Percentiles rank a stretch among this genome's conserved stretches.
Conservation (phyloP, 2,113 vertebrate genomes). For the Aldabrachelys gigantea region DNA sequence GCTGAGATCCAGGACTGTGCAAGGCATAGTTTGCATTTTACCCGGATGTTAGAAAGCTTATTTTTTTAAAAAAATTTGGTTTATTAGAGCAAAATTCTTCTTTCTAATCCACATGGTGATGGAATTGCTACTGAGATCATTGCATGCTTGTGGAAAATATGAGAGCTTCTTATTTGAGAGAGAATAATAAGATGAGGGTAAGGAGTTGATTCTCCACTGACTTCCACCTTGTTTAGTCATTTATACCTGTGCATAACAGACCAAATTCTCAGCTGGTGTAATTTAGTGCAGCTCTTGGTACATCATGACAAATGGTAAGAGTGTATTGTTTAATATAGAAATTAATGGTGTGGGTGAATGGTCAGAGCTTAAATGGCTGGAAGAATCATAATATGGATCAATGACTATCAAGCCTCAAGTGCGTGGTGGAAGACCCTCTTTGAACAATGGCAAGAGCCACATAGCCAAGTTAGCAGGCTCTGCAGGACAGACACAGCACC, state of each 20-base stretch:
- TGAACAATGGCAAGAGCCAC: background rate
- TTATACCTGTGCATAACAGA: background rate
- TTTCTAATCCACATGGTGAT: background rate
- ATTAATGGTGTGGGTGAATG: background rate
- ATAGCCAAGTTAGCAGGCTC: background rate
- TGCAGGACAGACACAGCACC: background rate
- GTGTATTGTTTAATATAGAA: background rate
- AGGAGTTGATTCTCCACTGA: background rate
- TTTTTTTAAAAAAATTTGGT: background rate
- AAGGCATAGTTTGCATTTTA: background rate
- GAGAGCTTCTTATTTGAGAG: background rate
- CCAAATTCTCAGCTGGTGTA: background rate
- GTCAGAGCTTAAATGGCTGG: background rate
- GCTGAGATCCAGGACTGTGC: background rate
- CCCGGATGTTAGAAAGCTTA: background rate
- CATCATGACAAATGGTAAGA: background rate
- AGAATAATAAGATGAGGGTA: background rate
- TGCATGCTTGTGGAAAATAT: background rate
- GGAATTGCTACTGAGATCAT: background rate
- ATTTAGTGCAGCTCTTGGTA: background rate
- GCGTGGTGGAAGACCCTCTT: background rate
- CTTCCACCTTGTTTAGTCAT: background rate
- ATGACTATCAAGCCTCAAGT: background rate
- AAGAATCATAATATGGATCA: background rate
- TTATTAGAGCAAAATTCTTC: background rate